Evolutionary conservation across 2,113 vertebrate species (phyloP), one percentile per base, ranked within the genome.

Genomic region (Microtus montanus): DNA sequence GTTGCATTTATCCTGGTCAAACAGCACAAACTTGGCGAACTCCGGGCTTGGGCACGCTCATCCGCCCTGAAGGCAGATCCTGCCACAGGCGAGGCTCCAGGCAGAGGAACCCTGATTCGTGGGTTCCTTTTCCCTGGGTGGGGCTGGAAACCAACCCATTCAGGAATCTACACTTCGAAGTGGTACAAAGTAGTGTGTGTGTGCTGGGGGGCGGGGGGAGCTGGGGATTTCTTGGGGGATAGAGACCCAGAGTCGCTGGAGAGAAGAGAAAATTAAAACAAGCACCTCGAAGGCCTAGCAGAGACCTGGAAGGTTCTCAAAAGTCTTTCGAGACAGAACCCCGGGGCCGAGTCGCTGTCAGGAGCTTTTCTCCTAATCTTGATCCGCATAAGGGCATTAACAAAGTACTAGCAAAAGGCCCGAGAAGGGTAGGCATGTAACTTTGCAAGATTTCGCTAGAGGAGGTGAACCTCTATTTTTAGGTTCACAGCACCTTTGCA

Each of bases 401-500:
- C 14, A 54, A 77, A 74, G 75, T 47, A 38, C 83, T 5, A 87
- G 70, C 38, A 33, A 30, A 11, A 44, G 87, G 44, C 64, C 44
- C 9, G 35, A 85, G 66, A 11, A 49, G 71, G 86, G 54, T 7
- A 84, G 70, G 89, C 64, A 54, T 26, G 70, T 7, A 14, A 61
- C 52, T 90, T 78, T 89, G 93, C 63, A 20, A 52, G 70, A 75
- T 80, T 10, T 78, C 80, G 13, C 52, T 0, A 11, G 63, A 88
- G 85, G 90, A 94, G 78, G 68, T 7, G 87, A 83, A 49, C 41
- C 75, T 73, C 75, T 85, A 35, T 61, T 83, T 96, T 94, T 63
- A 89, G 88, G 75, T 47, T 61, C 85, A 35, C 88, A 10, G 38
- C 74, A 92, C 91, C 93, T 96, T 94, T 75, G 71, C 79, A 35